Evolutionary conservation across 1,140 invertebrate genomes (phyloP).

Genomic region (Homalodisca vitripennis): DNA sequence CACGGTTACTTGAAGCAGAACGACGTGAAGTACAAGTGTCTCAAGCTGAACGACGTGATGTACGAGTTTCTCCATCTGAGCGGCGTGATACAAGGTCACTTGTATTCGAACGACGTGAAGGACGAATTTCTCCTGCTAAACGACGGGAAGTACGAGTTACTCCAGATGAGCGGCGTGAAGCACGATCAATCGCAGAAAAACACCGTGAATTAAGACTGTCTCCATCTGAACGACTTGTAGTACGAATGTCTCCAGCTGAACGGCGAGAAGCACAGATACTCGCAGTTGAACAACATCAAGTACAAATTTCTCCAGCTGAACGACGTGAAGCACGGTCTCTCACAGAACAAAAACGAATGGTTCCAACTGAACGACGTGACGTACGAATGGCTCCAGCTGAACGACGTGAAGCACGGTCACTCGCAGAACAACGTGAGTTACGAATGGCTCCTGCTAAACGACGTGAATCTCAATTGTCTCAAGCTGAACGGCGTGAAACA

Average conservation of each 20-base stretch:
- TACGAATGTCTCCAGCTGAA: background rate
- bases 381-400: background rate
- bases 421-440: background rate
- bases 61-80: background rate
- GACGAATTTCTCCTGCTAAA: background rate
- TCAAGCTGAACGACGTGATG: background rate
- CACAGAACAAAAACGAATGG: background rate
- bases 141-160: background rate
- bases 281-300: background rate
- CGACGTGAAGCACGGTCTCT: background rate
- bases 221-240: slow-evolving; percentile 7
- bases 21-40: too few species aligned
- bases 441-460: background rate
- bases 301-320: background rate
- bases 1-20: too few species aligned
- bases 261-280: background rate
- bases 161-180: background rate
- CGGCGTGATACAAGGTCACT: background rate
- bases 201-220: background rate
- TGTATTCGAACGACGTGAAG: background rate
- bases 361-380: background rate
- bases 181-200: background rate
- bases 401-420: slow-evolving; percentile 16
- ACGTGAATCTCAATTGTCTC: background rate
- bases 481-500: background rate